Evolutionary conservation across 2,113 vertebrate species (phyloP), one percentile per base, ranked within the genome.

Genomic region (Psilopsiagon aymara): DNA sequence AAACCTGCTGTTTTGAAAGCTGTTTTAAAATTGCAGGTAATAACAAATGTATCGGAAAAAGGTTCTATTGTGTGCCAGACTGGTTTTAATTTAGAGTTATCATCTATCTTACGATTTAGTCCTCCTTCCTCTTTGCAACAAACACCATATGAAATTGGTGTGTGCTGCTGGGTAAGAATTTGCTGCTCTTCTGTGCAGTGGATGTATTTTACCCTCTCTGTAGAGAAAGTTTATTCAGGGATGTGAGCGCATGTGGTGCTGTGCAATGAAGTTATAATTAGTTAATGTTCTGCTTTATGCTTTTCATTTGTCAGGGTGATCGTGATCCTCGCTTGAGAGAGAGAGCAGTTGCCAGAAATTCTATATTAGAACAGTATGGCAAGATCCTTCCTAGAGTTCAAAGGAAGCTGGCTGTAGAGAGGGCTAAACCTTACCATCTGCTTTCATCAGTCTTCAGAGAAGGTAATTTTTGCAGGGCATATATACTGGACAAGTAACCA

Each of bases 341-440:
- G 57, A 98, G 99, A 95, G 98, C 98, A 37, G 98, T 98, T 96
- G 98, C 97, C 51, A 99, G 99, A 93, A 99, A 99, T 97, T 98
- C 98, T 41, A 98, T 99, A 29, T 74, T 99, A 95, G 99, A 99
- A 12, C 99, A 99, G 2, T 99, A 99, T 73, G 97, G 97, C 24
- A 99, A 99, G 87, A 97, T 99, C 88, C 98, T 99, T 69, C 99
- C 99, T 41, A 98, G 98, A 96, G 98, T 99, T 51, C 99, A 99
- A 69, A 97, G 99, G 94, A 99, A 98, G 94, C 97, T 99, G 92
- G 99, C 99, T n/a, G 92, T 96, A 31, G 99, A 99, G 71, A 97
- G 98, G 96, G 97, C 98, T 37, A 99, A 99, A 68, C 99, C 99
- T 4, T 99, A 99, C 91, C 98, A 95, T 35, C 94, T 98, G 88